Percentiles rank a stretch among this genome's conserved stretches.
phyloP scores from a whole-genome alignment of 2,888 invertebrate genomes.

The Epistrophe eligans region DNA sequence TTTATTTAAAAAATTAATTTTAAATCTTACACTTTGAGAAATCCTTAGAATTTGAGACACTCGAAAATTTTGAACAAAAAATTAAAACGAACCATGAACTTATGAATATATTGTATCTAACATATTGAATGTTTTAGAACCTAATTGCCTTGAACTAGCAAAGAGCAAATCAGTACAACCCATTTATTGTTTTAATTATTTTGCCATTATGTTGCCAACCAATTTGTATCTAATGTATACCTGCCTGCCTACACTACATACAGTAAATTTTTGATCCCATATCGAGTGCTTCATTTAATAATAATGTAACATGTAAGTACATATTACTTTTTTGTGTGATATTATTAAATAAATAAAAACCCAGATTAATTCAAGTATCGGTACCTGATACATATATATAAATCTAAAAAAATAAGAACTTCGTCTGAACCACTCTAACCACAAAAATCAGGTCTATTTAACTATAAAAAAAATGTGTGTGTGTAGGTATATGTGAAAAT shows the following conservation, averaged over 20 bases:
- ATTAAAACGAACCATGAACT: too few species aligned
- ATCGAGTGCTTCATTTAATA: not conserved
- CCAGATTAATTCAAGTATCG: not conserved
- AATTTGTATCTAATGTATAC: too few species aligned
- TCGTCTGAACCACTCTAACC: not conserved
- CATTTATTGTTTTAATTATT: not conserved
- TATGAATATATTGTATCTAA: too few species aligned
- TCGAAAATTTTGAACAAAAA: too few species aligned
- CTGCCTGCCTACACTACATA: too few species aligned
- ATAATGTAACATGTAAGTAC: not conserved
- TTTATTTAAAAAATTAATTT: too few species aligned
- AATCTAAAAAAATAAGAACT: slow-evolving; percentile 2
- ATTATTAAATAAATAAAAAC: not conserved
- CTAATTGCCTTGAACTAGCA: too few species aligned
- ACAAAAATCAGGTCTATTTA: slow-evolving; percentile 11
- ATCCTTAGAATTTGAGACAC: too few species aligned
- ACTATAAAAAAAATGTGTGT: not conserved
- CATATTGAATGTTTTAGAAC: too few species aligned
- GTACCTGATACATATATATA: not conserved
- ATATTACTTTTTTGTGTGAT: not conserved
- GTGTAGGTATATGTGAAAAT: not conserved
- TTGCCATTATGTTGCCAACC: too few species aligned
- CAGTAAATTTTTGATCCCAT: not conserved
- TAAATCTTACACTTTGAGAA: too few species aligned
- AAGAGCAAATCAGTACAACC: too few species aligned